Base-by-base conservation (phyloP, 2,113 vertebrate species). In the Microtus montanus region DNA sequence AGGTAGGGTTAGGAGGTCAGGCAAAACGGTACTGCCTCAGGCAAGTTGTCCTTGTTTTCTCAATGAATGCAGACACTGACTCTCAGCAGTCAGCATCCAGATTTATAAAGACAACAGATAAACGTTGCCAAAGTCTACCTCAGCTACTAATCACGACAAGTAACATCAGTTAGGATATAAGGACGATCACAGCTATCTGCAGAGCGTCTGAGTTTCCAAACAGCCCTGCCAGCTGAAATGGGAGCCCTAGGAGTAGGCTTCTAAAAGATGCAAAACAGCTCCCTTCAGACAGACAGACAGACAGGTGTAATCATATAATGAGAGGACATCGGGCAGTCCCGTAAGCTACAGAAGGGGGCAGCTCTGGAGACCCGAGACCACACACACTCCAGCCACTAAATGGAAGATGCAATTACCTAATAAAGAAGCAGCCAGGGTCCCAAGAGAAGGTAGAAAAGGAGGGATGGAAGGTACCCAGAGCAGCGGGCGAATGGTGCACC, bases 31-130 rank as follows among this genome's bases (percentile, higher is more conserved):
- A 52, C 35, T 77, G 24, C 24, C 58, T 89, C 20, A 73, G 61
- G 22, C 77, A 0, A 82, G 11, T 7, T 80, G 19, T n/a, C 71
- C 14, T 83, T 52, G 8, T 24, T 89, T 66, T 87, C 0, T 52
- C 35, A 63, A 74, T 77, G 77, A 90, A 44, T 33, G 64, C 13
- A 96, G 70, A 91, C 12, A 93, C 0, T 91, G 38, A 88, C 89
- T 70, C 8, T 77, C 54, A 28, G 47, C 47, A 70, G 82, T 83
- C 75, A 64, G 28, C 20, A 85, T 12, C 58, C 63, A 30, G 83
- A 87, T 90, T 92, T 38, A 78, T 47, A 52, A 52, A 82, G 52
- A 20, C 33, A 38, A 88, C 8, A 41, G 64, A 83, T 61, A 87
- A 88, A 87, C 20, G 19, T 61, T 92, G 94, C 28, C 63, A 87